phyloP scores from a whole-genome alignment of 2,888 invertebrate species.

The Litoditis marina region DNA sequence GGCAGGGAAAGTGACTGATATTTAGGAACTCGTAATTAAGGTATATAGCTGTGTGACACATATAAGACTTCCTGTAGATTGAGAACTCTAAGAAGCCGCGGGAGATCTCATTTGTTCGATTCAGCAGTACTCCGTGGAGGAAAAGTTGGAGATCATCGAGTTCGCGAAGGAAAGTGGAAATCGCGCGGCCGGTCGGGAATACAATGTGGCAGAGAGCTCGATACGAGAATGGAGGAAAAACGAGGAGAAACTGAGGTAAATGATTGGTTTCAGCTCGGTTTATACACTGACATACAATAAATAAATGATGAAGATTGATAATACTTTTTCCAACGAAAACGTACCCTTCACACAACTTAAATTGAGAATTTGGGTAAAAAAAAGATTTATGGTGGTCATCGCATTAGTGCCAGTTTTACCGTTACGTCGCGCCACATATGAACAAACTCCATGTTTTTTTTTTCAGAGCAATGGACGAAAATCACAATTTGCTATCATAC shows the following conservation, averaged over 20 bases:
- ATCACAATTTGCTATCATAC: no score
- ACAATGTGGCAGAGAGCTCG: slow-evolving; percentile 58
- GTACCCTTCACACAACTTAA: no score
- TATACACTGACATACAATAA: not conserved
- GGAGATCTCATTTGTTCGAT: not conserved
- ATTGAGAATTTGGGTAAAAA: no score
- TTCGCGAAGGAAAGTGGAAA: slow-evolving; percentile 46
- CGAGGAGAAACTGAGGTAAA: slow-evolving; percentile 51
- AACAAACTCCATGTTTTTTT: no score
- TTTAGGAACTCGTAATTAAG: not conserved
- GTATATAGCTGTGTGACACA: no score
- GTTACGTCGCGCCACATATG: no score
- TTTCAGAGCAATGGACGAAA: slow-evolving; percentile 16
- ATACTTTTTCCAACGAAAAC: no score
- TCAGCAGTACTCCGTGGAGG: slow-evolving; percentile 36
- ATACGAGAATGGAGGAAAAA: slow-evolving; percentile 60
- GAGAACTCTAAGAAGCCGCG: not conserved
- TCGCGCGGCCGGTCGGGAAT: slow-evolving; percentile 57
- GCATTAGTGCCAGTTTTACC: no score
- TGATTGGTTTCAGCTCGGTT: slow-evolving; percentile 1
- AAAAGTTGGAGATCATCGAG: slow-evolving; percentile 53
- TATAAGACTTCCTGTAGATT: no score
- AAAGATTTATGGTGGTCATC: no score
- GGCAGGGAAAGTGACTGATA: not conserved
- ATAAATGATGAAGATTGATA: no score